Evolutionary conservation across 2,797 vertebrate genomes (phyloP), one percentile per base, ranked within the genome.

Genomic region (Enteromius paludinosus): DNA sequence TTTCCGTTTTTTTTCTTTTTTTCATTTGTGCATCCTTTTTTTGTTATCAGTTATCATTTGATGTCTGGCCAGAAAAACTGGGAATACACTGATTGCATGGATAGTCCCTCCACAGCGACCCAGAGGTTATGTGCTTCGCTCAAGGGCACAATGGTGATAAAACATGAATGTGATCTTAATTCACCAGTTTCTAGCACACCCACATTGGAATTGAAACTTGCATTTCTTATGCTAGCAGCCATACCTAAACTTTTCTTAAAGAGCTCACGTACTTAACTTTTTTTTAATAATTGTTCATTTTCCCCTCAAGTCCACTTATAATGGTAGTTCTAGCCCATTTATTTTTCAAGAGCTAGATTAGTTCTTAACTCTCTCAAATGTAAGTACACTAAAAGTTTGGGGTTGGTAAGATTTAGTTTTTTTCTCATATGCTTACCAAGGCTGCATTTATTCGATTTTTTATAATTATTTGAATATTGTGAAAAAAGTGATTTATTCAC

Each of bases 101-200:
- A 52, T 25, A 11, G 23, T 78, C 20, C 43, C 28, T 65, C 18
- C 9, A 17, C 28, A 20, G 62, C 35, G 43, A 33, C 59, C 11
- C 18, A 8, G 5, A 41, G 61, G 43, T 78, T 25, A 47, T 14
- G 18, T 64, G 18, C 20, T 52, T 38, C 14, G 12, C 20, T 52
- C 43, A 66, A 38, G 45, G 45, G 20, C 76, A 52, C 62, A 66
- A 33, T 35, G 20, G 7, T 49, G 76, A 78, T 23, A 78, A 66
- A 35, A 49, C 43, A 47, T 14, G 76, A 78, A 78, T 66, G 61
- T 38, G 20, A 65, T 49, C 43, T 49, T 35, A 49, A 65, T 10
- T 65, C 28, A 59, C 5, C 33, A n/a, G 28, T 78, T 78, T 78
- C 45, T 25, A 78, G 43, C 28, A 66, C 62, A 23, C 14, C 1